Evolutionary conservation across 2,888 invertebrate genomes (phyloP), one percentile per base, ranked within the genome.

Genomic region (Eupithecia insigniata): DNA sequence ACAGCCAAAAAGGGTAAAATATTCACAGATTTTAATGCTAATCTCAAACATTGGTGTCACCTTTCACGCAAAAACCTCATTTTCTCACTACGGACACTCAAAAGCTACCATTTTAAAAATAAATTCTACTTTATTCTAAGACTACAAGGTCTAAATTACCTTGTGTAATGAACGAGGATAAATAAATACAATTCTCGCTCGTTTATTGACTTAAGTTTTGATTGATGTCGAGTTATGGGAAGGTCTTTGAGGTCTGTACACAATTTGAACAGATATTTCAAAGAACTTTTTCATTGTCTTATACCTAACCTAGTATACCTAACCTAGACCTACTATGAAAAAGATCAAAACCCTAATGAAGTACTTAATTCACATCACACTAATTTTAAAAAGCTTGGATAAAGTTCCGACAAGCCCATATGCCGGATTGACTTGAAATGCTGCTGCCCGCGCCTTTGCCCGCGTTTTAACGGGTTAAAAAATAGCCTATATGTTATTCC

Each of bases 131-230:
- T 46, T 69, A 67, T 60, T 60, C 34, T 22, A 14, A 66, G 43
- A 16, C 18, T 22, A 26, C n/a, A 71, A 66, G 71, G 64, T 69
- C 30, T 16, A 60, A 58, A 71, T 71, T 70, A 66, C 18, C 58
- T 69, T 60, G 46, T n/a, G 12, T 65, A 66, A 43, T 28, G 36
- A 60, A 10, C 65, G 46, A 7, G 61, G 60, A 55, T 64, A 68
- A 61, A 73, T 68, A 69, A 71, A 70, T 70, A 73, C 61, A 61
- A 68, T 43, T 66, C 62, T 3, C 12, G 64, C 67, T 39, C 64
- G 55, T 66, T 69, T 71, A 74, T 74, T 71, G 69, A 71, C 71
- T 71, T 66, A 69, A 74, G 66, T 69, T 74, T 62, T 74, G 71
- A 74, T 74, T 71, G 71, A 74, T 74, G 68, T 68, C 68, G 66